Conservation (phyloP, 2,888 invertebrate species). For the Xylocampa areola region DNA sequence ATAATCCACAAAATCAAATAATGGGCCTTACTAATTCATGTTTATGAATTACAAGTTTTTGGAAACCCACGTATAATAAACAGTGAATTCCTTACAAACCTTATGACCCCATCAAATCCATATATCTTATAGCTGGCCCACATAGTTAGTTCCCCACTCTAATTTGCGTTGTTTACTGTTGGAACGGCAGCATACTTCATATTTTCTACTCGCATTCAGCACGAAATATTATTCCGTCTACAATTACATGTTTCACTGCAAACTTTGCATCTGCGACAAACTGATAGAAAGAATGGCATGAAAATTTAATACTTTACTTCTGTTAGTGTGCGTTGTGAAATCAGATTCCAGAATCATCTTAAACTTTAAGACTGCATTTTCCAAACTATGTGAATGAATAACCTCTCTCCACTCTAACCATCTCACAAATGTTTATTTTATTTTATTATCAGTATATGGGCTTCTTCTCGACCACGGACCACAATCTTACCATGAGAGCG, state of each 20-base stretch:
- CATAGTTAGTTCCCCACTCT: slow-evolving; percentile 27
- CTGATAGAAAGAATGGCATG: slow-evolving; percentile 16
- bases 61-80: not conserved
- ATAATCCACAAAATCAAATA: no score
- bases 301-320: slow-evolving; percentile 15
- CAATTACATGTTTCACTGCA: slow-evolving; percentile 27
- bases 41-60: slow-evolving; percentile 3
- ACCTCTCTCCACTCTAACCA: no score
- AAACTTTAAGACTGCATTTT: not conserved
- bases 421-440: no score
- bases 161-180: slow-evolving; percentile 51
- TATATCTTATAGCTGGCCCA: slow-evolving; percentile 17
- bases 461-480: no score
- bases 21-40: no score
- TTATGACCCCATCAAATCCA: slow-evolving; percentile 17
- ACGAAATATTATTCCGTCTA: slow-evolving; percentile 40
- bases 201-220: slow-evolving; percentile 33
- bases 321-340: not conserved
- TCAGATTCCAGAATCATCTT: slow-evolving; percentile 2
- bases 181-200: slow-evolving; percentile 44
- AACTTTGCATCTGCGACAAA: slow-evolving; percentile 23
- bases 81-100: slow-evolving; percentile 1
- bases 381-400: no score
- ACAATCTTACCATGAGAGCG: no score
- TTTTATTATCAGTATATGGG: no score